phyloP scores from a whole-genome alignment of 2,888 invertebrate species.

The Esperia sulphurella region DNA sequence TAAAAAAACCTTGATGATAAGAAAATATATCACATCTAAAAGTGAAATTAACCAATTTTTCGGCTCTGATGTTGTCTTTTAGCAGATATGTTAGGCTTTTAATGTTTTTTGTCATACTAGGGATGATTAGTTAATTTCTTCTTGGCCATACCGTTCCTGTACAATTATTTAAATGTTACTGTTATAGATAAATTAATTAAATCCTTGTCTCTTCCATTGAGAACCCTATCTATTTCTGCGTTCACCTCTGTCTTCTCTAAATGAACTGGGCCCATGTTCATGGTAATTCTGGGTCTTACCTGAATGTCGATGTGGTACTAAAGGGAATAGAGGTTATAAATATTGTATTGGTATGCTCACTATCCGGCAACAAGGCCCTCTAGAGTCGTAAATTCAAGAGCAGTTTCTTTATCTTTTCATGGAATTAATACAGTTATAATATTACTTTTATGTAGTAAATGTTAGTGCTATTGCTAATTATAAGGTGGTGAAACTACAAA shows the following conservation, averaged over 20 bases:
- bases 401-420: background rate
- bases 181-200: too few relatives aligned
- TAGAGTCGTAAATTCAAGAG: slow-evolving; percentile 11
- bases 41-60: too few relatives aligned
- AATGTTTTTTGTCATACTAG: too few relatives aligned
- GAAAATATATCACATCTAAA: too few relatives aligned
- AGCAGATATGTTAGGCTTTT: too few relatives aligned
- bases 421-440: background rate
- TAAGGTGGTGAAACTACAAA: too few relatives aligned
- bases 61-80: too few relatives aligned
- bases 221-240: background rate
- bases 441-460: background rate
- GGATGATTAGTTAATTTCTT: too few relatives aligned
- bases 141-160: too few relatives aligned
- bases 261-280: slow-evolving; percentile 62
- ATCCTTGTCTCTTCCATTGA: background rate
- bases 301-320: slow-evolving; percentile 55
- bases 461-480: too few relatives aligned
- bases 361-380: slow-evolving; percentile 16
- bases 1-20: too few relatives aligned
- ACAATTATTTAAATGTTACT: too few relatives aligned
- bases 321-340: slow-evolving; percentile 47
- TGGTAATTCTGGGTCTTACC: slow-evolving; percentile 65
- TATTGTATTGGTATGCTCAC: slow-evolving; percentile 39
- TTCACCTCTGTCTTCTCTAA: slow-evolving; percentile 27